Base-by-base conservation (phyloP, 1,140 invertebrate species). In the Drosophila asahinai region DNA sequence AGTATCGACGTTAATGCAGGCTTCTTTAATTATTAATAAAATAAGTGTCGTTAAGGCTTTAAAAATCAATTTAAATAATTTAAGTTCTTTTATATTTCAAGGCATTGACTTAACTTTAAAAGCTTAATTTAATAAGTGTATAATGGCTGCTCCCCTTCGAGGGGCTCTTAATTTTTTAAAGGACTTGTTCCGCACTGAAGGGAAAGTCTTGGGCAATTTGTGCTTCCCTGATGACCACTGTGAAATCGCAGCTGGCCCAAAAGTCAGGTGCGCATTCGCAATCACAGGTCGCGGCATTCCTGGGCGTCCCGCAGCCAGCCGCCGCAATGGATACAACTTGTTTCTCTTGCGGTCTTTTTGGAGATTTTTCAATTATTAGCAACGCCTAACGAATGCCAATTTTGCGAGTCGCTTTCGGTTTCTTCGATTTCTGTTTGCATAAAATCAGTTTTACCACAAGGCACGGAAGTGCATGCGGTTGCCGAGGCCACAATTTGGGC, bases 381-480 rank as follows among this genome's bases (percentile, higher is more conserved):
- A 90, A 82, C 86, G 86, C 86, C 86, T 86, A 90, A 82, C 86
- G 64, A 86, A 89, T 80, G 86, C 66, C 84, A 90, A 84, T 89
- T 89, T 80, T 47, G 58, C 65, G 47, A 19, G 9, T 19, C 67
- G 19, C 67, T 73, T 73, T 73, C 67, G 36, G 45, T 73, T 73
- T 72, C 52, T 67, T 64, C 40, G 40, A 19, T 73, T 73, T 61
- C 66, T 84, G 81, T 84, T 83, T 83, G 84, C 84, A 80, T 86
- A 82, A 86, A 86, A 73, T 75, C 62, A 62, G 61, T 73, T 66
- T 74, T 48, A 81, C 74, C 82, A 52, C 82, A 79, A 68, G 51
- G 70, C 83, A 87, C 64, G 83, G 80, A 89, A 86, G 84, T 87
- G 68, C 58, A 67, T 86, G 83, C 70, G 83, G 81, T 83, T 71